phyloP scores from a whole-genome alignment of 2,888 invertebrate species.

The Entomobrya proxima region DNA sequence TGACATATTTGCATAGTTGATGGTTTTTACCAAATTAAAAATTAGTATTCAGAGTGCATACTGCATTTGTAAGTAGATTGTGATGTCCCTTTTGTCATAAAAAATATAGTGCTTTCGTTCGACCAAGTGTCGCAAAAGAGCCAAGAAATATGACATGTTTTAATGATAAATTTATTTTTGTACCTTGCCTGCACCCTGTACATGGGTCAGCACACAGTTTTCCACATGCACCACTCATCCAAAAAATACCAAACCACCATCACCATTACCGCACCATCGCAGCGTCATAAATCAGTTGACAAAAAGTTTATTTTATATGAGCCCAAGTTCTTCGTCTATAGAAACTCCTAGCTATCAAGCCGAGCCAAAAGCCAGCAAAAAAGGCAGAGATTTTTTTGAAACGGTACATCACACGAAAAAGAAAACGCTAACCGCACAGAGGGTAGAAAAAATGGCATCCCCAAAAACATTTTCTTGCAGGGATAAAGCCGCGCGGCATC shows the following conservation, averaged over 20 bases:
- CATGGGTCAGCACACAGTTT: too few relatives aligned
- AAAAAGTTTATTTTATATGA: slow-evolving; percentile 21
- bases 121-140: slow-evolving; percentile 48
- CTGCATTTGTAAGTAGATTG: not conserved
- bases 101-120: slow-evolving; percentile 13
- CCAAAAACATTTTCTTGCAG: not conserved
- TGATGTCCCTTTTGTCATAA: not conserved
- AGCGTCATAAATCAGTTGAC: slow-evolving; percentile 62
- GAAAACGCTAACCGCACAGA: not conserved
- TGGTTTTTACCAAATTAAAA: not conserved
- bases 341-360: not conserved
- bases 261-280: not conserved
- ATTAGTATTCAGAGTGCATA: slow-evolving; percentile 23
- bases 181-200: slow-evolving; percentile 37
- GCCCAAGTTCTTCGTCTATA: not conserved
- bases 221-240: too few relatives aligned
- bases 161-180: slow-evolving; percentile 51
- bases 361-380: not conserved
- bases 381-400: slow-evolving; percentile 5
- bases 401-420: slow-evolving; percentile 45
- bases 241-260: slow-evolving; percentile 16
- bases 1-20: too few relatives aligned
- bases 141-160: slow-evolving; percentile 59
- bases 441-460: not conserved
- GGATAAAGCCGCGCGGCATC: not conserved